These are phyloP conservation scores for Pycnonotus jocosus DNA, from an alignment of 2,113 vertebrate species.

Conservation along the genomic window DNA sequence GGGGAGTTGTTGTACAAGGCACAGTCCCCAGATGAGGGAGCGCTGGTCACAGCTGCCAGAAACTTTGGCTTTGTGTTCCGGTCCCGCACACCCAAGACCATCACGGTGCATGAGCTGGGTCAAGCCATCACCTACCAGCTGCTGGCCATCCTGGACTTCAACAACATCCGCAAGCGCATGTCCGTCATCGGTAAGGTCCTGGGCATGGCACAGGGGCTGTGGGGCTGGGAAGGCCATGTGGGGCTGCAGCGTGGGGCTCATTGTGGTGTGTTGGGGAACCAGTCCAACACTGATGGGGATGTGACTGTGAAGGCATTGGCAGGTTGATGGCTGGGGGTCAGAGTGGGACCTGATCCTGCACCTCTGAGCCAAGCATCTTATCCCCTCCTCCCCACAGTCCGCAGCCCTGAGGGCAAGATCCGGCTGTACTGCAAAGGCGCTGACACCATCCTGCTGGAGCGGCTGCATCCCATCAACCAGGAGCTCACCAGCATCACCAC, in stretches of 20 bases:
- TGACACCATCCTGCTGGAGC: conserved; percentile 87
- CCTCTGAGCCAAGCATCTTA: not conserved
- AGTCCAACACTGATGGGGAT: rapidly evolving
- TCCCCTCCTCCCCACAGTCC: conserved; percentile 62
- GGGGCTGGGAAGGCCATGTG: rapidly evolving
- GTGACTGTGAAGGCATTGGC: not conserved
- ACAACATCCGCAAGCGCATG: conserved; percentile 93
- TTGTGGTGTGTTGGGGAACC: not conserved
- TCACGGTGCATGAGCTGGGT: conserved; percentile 86
- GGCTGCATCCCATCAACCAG: conserved; percentile 79
- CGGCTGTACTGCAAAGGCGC: conserved; percentile 95
- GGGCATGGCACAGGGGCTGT: rapidly evolving
- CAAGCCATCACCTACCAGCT: conserved; percentile 83
- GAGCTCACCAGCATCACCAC: conserved; percentile 80
- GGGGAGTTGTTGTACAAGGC: conserved; percentile 90
- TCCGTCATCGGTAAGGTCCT: conserved; percentile 84
- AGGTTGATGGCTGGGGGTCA: not conserved
- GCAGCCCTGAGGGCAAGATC: conserved; percentile 86
- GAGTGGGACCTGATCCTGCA: not conserved
- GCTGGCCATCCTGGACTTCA: conserved; percentile 92
- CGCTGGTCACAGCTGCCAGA: conserved; percentile 86
- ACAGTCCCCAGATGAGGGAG: conserved; percentile 90
- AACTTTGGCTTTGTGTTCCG: conserved; percentile 93
- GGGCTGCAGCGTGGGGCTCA: rapidly evolving
- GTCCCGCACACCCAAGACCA: conserved; percentile 84